Percentiles rank a stretch among this genome's conserved stretches.
These are phyloP conservation scores for Crocidura indochinensis DNA, from an alignment of 2,797 vertebrate species.

Conservation along the genomic window DNA sequence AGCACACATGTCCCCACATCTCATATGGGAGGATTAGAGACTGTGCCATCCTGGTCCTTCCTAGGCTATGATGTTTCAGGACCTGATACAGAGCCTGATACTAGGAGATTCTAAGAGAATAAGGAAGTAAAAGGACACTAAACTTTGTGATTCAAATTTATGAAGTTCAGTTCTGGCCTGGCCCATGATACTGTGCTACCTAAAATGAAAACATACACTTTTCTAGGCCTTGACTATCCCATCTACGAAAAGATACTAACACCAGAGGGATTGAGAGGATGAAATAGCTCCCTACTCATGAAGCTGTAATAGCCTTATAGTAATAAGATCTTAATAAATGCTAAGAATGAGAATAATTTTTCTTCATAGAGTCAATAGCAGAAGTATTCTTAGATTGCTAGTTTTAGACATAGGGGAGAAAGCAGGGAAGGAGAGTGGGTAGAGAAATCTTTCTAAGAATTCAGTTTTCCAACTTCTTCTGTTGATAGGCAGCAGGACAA, in stretches of 20 bases:
- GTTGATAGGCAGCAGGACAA: not conserved
- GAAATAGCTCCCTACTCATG: not conserved
- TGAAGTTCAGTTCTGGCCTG: not conserved
- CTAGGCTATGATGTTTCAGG: not conserved
- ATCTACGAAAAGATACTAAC: constrained; percentile 13
- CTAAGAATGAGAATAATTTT: not conserved
- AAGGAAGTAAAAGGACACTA: not conserved
- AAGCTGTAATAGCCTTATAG: not conserved
- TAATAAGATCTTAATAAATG: not conserved
- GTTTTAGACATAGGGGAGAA: not conserved
- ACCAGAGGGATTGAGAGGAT: constrained; percentile 19
- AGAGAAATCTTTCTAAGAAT: not conserved
- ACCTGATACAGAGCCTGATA: not conserved
- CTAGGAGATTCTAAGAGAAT: not conserved
- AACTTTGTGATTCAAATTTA: constrained; percentile 1
- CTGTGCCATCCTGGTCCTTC: not conserved
- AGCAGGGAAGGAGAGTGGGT: not conserved
- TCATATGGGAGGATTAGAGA: not conserved
- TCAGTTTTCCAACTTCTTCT: constrained; percentile 18
- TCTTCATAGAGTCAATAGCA: not conserved
- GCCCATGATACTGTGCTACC: not conserved
- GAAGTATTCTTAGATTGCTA: not conserved
- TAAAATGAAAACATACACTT: not conserved
- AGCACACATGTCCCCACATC: constrained; percentile 11
- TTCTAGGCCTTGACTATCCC: not conserved